These are phyloP conservation scores for Hormiphora californensis DNA, from an alignment of 37 sponge, comb jelly and placozoan genomes.

Conservation along the genomic window DNA sequence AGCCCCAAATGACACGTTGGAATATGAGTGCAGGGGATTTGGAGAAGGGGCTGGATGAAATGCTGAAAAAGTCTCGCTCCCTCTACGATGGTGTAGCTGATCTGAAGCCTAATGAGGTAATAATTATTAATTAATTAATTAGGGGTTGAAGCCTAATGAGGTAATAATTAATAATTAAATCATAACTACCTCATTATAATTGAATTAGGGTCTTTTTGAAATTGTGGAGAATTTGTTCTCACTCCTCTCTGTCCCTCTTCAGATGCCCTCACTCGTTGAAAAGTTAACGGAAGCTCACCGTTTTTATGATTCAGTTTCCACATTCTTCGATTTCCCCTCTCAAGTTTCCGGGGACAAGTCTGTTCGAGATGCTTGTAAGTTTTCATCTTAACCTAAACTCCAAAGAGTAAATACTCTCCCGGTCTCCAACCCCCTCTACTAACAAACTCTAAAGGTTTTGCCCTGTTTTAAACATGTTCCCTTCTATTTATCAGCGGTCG, in stretches of 20 bases:
- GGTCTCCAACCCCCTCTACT: background rate
- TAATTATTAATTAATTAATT: no score
- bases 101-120: background rate
- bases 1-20: conserved; percentile 33
- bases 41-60: background rate
- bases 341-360: conserved; percentile 24
- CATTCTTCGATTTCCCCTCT: conserved; percentile 15
- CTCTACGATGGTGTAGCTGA: conserved; percentile 27
- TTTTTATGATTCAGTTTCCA: background rate
- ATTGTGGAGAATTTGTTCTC: no score
- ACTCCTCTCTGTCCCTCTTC: no score
- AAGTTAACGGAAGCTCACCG: conserved; percentile 13
- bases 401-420: background rate
- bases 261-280: no score
- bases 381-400: background rate
- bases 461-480: background rate
- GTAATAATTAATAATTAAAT: no score
- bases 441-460: background rate
- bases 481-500: background rate
- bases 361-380: conserved; percentile 49
- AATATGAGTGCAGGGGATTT: background rate
- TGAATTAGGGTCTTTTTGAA: no score
- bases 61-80: background rate
- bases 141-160: no score
- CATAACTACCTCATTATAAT: no score